These are phyloP conservation scores for Ariopsis seemanni DNA, from an alignment of 2,113 vertebrate species.

Conservation along the genomic window DNA sequence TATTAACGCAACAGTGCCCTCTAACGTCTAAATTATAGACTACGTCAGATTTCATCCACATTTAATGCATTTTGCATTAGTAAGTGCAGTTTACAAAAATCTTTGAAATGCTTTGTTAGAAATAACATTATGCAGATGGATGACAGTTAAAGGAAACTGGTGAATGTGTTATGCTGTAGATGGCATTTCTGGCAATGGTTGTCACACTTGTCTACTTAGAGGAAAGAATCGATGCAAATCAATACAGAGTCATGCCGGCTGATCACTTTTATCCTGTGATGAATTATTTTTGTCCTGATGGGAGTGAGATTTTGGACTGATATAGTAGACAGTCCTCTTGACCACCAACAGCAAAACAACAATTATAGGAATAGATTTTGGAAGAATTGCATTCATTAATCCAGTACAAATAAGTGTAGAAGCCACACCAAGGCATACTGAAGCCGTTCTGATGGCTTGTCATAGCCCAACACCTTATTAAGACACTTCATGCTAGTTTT, in stretches of 20 bases:
- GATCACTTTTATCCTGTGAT: background rate
- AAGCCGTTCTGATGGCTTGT: background rate
- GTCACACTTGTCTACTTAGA: background rate
- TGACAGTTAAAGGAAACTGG: background rate
- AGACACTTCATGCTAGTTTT: background rate
- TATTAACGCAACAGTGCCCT: constrained; percentile 57
- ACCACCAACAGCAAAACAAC: background rate
- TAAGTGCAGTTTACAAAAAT: background rate
- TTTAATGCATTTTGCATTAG: background rate
- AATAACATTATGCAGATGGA: background rate
- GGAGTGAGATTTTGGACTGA: background rate
- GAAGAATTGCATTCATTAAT: background rate
- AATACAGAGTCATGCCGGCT: background rate
- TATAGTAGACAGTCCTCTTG: background rate
- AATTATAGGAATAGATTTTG: background rate
- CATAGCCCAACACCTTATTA: background rate
- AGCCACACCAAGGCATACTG: background rate
- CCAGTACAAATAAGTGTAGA: background rate
- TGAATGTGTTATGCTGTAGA: background rate
- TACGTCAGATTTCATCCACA: background rate
- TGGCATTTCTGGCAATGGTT: background rate
- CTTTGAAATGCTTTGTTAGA: background rate
- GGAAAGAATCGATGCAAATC: background rate
- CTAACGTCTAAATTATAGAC: constrained; percentile 61
- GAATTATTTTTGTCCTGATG: background rate